Base-by-base conservation (phyloP, 2,797 vertebrate species). In the Antrozous pallidus region DNA sequence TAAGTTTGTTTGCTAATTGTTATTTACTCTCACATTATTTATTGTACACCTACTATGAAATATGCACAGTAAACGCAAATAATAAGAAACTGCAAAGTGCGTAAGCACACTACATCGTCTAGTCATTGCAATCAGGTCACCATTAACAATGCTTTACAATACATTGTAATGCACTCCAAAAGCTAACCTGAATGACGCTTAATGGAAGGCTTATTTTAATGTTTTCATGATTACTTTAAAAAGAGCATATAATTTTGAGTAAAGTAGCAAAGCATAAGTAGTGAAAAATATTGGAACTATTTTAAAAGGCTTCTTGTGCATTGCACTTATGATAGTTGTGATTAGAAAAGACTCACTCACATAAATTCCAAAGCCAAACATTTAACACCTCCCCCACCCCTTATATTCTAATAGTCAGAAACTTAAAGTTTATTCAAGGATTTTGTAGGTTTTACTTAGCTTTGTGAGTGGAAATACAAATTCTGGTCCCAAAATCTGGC, bases 201-300 rank as follows among this genome's bases (percentile, higher is more conserved):
- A 2, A 31, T 6, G 49, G 33, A 90, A 84, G 26, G 9, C n/a
- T 69, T 74, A 16, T 90, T 97, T 95, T 69, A 51, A 78, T 91
- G 38, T 90, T 95, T 90, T 26, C 58, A 70, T 80, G 17, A 88
- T 96, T 80, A 74, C 36, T 83, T 92, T 95, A 47, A 74, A 96
- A 93, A 82, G 16, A 28, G 40, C 65, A 86, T 51, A 63, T 85
- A 6, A 1, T 94, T 94, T 78, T 82, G 42, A 92, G 49, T 12
- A 10, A 91, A 89, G 24, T 63, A 73, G 33, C 49, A 73, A 93
- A 63, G 26, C 12, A 1, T 38, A 95, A 79, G 36, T 77, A 54
- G 49, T 16, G 88, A 67, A 92, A 86, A 80, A 24, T 45, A 12
- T 70, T 90, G 87, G 42, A 63, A 75, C 24, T 75, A 12, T 47